Percentiles rank a stretch among this genome's conserved stretches.
Evolutionary conservation across 2,888 invertebrate species (phyloP).

Genomic region (Diaperis boleti): DNA sequence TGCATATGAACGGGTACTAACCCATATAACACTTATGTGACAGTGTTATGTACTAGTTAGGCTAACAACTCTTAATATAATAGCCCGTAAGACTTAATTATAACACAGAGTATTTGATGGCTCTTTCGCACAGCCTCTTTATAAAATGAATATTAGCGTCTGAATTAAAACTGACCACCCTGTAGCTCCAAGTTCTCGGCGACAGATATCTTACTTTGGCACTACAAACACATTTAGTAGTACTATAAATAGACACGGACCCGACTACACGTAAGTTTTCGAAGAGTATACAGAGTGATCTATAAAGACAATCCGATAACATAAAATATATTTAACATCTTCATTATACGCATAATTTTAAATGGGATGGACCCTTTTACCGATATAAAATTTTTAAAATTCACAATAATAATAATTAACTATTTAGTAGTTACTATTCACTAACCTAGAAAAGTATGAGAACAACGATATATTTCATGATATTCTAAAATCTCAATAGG

Average conservation of each 20-base stretch:
- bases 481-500: too few species aligned
- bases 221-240: neutral
- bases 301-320: neutral
- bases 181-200: conserved; percentile 1
- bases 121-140: conserved; percentile 41
- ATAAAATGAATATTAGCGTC: conserved; percentile 6
- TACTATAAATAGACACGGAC: conserved; percentile 1
- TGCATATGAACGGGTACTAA: conserved; percentile 7
- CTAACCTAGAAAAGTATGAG: too few species aligned
- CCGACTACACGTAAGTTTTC: neutral
- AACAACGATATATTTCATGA: too few species aligned
- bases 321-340: neutral
- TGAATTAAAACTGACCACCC: conserved; percentile 20
- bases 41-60: conserved; percentile 7
- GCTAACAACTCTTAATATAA: conserved; percentile 1
- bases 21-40: conserved; percentile 11
- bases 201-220: conserved; percentile 6
- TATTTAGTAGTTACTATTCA: too few species aligned
- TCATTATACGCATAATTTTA: neutral
- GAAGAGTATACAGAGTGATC: conserved; percentile 27
- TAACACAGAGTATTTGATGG: conserved; percentile 46
- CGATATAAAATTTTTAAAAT: conserved; percentile 10
- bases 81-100: conserved; percentile 27
- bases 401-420: too few species aligned
- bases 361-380: conserved; percentile 27